phyloP scores from a whole-genome alignment of 2,113 vertebrate genomes.

The Plestiodon gilberti region DNA sequence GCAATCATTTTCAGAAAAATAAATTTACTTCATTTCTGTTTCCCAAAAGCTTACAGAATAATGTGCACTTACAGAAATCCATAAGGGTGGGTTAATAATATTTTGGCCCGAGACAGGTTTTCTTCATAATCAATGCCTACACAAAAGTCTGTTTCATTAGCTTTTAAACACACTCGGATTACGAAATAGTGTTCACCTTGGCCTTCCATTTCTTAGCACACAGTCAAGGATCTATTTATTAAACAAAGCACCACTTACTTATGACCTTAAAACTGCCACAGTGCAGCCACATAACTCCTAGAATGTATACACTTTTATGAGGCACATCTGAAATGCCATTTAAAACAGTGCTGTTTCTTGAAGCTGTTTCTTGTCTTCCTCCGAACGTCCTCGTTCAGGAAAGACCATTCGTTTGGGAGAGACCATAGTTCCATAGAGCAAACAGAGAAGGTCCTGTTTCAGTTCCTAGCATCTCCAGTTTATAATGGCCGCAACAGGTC shows the following conservation, averaged over 20 bases:
- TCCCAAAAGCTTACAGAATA: conserved; percentile 51
- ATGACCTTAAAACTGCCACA: conserved; percentile 16
- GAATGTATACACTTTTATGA: neutral
- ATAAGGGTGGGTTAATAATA: conserved; percentile 40
- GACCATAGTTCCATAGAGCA: too few relatives aligned
- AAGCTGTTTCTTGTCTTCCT: neutral
- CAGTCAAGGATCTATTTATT: conserved; percentile 13
- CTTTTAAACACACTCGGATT: conserved; percentile 24
- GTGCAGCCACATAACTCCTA: neutral
- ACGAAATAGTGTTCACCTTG: conserved; percentile 26
- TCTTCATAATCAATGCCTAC: conserved; percentile 32
- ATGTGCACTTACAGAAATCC: conserved; percentile 38
- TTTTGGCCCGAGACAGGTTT: conserved; percentile 15
- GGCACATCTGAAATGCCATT: neutral
- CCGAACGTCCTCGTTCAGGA: neutral
- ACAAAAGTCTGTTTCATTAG: conserved; percentile 17
- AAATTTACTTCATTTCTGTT: conserved; percentile 32
- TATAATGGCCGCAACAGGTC: neutral
- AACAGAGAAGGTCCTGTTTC: neutral
- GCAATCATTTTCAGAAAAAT: conserved; percentile 46
- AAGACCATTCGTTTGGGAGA: neutral
- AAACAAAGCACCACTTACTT: conserved; percentile 16
- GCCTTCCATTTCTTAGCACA: conserved; percentile 9
- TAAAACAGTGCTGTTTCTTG: neutral
- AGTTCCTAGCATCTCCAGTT: neutral